Evolutionary conservation across 2,113 vertebrate genomes (phyloP), one percentile per base, ranked within the genome.

Genomic region (Grammomys surdaster): DNA sequence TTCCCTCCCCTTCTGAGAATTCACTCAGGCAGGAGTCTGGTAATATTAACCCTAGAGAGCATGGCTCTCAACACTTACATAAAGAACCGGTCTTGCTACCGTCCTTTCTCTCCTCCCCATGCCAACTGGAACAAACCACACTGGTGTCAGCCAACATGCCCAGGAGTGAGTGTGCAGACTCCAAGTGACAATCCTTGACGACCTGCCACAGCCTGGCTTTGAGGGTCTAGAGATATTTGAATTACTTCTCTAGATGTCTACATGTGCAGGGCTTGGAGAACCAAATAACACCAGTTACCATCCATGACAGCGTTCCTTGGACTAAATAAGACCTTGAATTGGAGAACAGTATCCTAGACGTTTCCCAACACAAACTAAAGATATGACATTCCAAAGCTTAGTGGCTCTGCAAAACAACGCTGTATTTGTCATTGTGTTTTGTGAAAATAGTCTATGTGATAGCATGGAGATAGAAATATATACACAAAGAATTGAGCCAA

Each of bases 181-280:
- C 92, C 98, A 80, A 63, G 99, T 99, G 89, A 99, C 98, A n/a
- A 99, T 99, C 93, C 98, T 99, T 82, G 98, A 99, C 96, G 99
- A 99, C 94, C 96, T 98, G 96, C 98, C 98, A 36, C 98, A 99
- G 92, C 99, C 99, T 0, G 94, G 98, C 96, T 98, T 99, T 80
- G 99, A 99, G 96, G 99, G 99, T 1, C 98, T 76, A 0, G 99
- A 99, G 98, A 99, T 93, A 67, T 99, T 99, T 98, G 99, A 99
- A 97, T 98, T 99, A 16, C 98, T 99, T 89, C 98, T 99, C n/a
- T 97, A 98, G 60, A 99, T 99, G 99, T 99, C 99, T 0, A 96
- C 97, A 97, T 99, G 99, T 13, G 98, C 99, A 22, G 98, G 98
- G 31, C 98, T 99, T 95, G 99, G 99, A 76, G 98, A 99, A 82